Conservation (phyloP, 2,113 vertebrate species). For the Danio rerio region DNA sequence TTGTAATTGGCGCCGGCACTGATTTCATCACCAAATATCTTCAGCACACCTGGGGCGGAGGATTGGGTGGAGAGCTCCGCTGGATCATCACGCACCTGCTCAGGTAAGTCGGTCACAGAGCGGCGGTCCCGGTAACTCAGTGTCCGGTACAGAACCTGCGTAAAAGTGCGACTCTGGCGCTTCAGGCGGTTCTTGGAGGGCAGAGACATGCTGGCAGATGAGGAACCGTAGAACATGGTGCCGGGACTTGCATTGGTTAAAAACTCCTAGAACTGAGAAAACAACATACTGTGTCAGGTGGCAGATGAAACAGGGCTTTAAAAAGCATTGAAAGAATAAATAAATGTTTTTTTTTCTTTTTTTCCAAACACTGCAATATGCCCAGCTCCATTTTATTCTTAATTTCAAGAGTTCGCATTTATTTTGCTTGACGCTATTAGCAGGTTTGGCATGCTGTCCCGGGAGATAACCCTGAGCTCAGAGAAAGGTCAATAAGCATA, state of each 20-base stretch:
- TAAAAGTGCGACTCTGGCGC: slow-evolving; percentile 90
- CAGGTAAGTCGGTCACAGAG: slow-evolving; percentile 71
- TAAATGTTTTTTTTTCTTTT: too few relatives aligned
- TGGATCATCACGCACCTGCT: slow-evolving; percentile 81
- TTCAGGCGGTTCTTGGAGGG: slow-evolving; percentile 90
- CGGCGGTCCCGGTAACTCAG: slow-evolving; percentile 89
- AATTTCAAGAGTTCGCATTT: too few relatives aligned
- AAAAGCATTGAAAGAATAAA: too few relatives aligned
- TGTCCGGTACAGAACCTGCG: slow-evolving; percentile 88
- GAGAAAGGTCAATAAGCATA: too few relatives aligned
- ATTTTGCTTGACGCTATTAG: too few relatives aligned
- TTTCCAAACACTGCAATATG: too few relatives aligned
- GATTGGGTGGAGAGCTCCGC: slow-evolving; percentile 93
- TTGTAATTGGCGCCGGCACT: slow-evolving; percentile 93
- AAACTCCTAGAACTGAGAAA: slow-evolving; percentile 61
- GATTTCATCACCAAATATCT: slow-evolving; percentile 94
- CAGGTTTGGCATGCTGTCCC: too few relatives aligned
- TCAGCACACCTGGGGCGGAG: slow-evolving; percentile 90
- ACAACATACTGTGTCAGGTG: neutral
- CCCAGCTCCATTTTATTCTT: too few relatives aligned
- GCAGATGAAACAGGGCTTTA: too few relatives aligned
- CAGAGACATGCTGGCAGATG: slow-evolving; percentile 86
- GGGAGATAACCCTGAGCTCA: too few relatives aligned
- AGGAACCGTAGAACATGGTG: slow-evolving; percentile 92
- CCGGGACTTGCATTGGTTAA: slow-evolving; percentile 52